These are phyloP conservation scores for Coregonus clupeaformis DNA, from an alignment of 2,113 vertebrate genomes.

Conservation along the genomic window DNA sequence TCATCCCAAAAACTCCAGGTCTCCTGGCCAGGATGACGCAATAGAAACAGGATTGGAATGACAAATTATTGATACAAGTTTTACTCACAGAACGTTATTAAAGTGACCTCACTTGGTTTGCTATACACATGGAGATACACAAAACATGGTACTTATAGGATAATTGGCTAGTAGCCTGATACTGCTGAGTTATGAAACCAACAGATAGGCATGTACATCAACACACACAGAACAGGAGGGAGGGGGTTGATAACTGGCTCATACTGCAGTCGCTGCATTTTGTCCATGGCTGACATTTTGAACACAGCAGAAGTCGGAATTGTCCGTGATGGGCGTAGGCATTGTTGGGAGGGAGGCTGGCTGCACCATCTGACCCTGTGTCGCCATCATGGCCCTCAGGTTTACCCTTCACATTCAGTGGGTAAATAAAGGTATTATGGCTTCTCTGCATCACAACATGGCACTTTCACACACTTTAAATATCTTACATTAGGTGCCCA, in stretches of 20 bases:
- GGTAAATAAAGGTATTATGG: too few relatives aligned
- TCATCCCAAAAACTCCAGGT: constrained; percentile 12
- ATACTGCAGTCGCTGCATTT: constrained; percentile 23
- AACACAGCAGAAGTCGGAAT: constrained; percentile 40
- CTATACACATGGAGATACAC: neutral
- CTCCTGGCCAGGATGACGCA: constrained; percentile 8
- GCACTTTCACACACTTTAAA: too few relatives aligned
- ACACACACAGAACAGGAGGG: constrained; percentile 8
- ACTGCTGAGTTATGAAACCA: neutral
- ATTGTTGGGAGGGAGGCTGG: neutral
- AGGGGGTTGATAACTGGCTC: neutral
- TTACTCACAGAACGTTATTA: neutral
- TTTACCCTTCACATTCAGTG: too few relatives aligned
- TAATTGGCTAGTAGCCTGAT: neutral
- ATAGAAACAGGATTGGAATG: neutral
- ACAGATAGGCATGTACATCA: neutral
- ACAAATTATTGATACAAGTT: neutral
- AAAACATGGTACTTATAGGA: neutral
- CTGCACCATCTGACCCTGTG: too few relatives aligned
- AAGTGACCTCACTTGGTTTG: neutral
- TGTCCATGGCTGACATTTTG: constrained; percentile 10
- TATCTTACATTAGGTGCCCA: too few relatives aligned
- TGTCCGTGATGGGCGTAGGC: neutral
- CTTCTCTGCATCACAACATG: too few relatives aligned
- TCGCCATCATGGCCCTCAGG: too few relatives aligned